Evolutionary conservation across 2,797 vertebrate genomes (phyloP).

Genomic region (Periophthalmus magnuspinnatus): DNA sequence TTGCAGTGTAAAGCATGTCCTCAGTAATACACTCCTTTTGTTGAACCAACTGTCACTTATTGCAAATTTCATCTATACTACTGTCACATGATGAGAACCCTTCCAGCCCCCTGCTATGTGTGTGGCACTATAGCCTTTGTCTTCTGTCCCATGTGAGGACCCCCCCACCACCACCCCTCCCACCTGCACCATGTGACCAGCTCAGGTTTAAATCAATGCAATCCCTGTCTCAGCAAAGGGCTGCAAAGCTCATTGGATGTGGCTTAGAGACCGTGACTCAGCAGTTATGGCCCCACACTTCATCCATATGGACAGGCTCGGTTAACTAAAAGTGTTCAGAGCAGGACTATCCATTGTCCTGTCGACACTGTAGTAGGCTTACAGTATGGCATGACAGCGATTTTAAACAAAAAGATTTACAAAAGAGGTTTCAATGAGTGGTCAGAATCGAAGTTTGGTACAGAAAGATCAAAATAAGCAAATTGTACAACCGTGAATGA

Average conservation of each 20-base stretch:
- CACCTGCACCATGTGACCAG: constrained; percentile 40
- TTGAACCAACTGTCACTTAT: too few relatives aligned
- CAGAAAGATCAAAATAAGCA: not conserved
- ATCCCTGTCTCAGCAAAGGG: constrained; percentile 52
- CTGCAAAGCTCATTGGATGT: constrained; percentile 49
- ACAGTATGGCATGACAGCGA: not conserved
- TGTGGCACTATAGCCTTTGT: constrained; percentile 14
- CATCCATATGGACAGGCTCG: constrained; percentile 18
- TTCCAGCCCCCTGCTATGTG: not conserved
- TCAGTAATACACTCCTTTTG: too few relatives aligned
- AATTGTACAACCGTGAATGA: constrained; percentile 2
- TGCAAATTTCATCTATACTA: too few relatives aligned
- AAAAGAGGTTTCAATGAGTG: not conserved
- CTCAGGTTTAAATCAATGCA: constrained; percentile 30
- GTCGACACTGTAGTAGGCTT: not conserved
- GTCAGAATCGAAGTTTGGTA: not conserved
- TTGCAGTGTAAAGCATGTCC: too few relatives aligned
- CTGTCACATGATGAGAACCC: not conserved
- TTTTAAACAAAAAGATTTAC: not conserved
- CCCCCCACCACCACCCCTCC: not conserved
- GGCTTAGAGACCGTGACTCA: constrained; percentile 64
- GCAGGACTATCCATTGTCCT: constrained; percentile 3
- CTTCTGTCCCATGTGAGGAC: too few relatives aligned
- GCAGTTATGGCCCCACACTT: constrained; percentile 45
- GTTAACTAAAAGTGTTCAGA: constrained; percentile 18